Evolutionary conservation across 2,888 invertebrate genomes (phyloP).

Genomic region (Limnephilus rhombicus): DNA sequence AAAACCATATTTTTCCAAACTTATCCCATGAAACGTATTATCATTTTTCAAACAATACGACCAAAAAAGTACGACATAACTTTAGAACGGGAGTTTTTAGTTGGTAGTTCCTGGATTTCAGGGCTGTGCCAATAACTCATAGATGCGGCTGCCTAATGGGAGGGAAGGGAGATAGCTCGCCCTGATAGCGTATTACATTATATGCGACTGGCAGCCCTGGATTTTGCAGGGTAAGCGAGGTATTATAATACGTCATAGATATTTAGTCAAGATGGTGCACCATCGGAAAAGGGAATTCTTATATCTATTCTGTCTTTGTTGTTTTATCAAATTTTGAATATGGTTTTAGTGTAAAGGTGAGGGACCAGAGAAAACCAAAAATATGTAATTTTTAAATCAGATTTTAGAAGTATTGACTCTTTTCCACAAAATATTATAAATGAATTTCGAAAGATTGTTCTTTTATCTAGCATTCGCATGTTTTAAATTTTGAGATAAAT

Average conservation of each 20-base stretch:
- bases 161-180: slow-evolving; percentile 11
- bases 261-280: neutral
- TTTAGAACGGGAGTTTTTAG: neutral
- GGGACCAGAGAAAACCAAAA: too few relatives aligned
- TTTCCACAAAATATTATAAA: too few relatives aligned
- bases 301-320: neutral
- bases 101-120: neutral
- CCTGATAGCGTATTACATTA: neutral
- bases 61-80: neutral
- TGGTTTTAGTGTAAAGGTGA: too few relatives aligned
- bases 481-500: too few relatives aligned
- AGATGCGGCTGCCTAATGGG: slow-evolving; percentile 24
- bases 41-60: neutral
- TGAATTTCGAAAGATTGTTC: too few relatives aligned
- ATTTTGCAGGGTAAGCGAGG: neutral
- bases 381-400: too few relatives aligned
- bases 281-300: neutral
- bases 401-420: too few relatives aligned
- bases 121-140: slow-evolving; percentile 17
- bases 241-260: neutral
- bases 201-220: neutral
- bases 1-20: neutral
- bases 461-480: too few relatives aligned
- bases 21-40: neutral
- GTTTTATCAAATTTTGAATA: neutral